Base-by-base conservation (phyloP, 2,888 invertebrate species). In the Nysson spinosus region DNA sequence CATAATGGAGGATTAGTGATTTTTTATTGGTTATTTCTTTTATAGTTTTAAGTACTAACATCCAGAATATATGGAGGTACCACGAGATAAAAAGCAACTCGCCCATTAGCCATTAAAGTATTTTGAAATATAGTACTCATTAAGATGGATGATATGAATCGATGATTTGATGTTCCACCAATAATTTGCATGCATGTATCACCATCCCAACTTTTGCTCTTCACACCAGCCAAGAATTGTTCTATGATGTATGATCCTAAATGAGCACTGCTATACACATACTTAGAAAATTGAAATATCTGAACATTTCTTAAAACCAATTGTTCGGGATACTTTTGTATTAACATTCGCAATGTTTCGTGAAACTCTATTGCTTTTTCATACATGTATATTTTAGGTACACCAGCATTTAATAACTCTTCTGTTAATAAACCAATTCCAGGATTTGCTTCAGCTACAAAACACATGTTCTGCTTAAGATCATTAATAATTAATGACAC, bases 381-480 rank as follows among this genome's bases (percentile, higher is more conserved):
- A 79, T 91, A 91, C 56, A 93, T 78, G 60, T 91, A 86, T 9
- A 94, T 86, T 39, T 87, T 83, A 5, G 88, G 87, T 19, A 90
- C 85, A 12, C 88, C 89, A 72, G 69, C 68, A 4, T 89, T 80
- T 3, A 94, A 83, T 24, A 94, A 81, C 72, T 92, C 88, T 69
- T 88, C 83, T 1, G 92, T 92, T 43, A 94, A 83, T 14, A 91
- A 84, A 0, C 94, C 93, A 34, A 91, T 86, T 0, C 94, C 94
- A 0, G 94, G 92, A 87, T 92, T 93, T 0, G 92, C 88, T 88
- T 94, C 94, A n/a, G 92, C 85, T 11, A 92, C 80, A 1, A 89
- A 87, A 40, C 60, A 57, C 9, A 83, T 76, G n/a, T 83, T 75
- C 7, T 80, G 62, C 17, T 73, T 72, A 16, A 90, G 72, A 62